Evolutionary conservation across 2,113 vertebrate species (phyloP).

Genomic region (Sylvilagus bachmani): DNA sequence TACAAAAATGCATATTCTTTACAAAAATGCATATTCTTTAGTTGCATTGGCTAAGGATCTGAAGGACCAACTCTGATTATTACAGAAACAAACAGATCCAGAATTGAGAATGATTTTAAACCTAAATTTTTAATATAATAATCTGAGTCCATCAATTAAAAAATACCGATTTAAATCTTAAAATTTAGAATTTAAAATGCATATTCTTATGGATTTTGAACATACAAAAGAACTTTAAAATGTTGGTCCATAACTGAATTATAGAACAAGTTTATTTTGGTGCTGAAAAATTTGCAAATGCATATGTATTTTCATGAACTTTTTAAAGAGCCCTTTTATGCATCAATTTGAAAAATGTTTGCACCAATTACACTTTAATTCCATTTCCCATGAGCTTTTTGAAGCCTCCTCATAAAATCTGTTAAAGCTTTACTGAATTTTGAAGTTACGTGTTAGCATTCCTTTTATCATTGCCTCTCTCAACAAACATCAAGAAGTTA

Average conservation of each 20-base stretch:
- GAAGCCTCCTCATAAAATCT: background rate
- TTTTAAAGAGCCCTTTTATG: too few relatives aligned
- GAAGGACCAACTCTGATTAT: conserved; percentile 24
- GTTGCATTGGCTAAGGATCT: conserved; percentile 15
- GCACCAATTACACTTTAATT: too few relatives aligned
- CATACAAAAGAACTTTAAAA: background rate
- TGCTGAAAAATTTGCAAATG: too few relatives aligned
- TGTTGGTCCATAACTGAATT: too few relatives aligned
- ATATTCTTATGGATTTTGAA: background rate
- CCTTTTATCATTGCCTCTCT: background rate
- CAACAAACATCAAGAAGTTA: conserved; percentile 43
- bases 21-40: background rate
- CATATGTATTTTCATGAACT: too few relatives aligned
- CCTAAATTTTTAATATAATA: background rate
- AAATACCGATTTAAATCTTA: conserved; percentile 31
- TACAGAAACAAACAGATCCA: background rate
- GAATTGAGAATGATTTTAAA: conserved; percentile 40
- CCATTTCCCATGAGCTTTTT: too few relatives aligned
- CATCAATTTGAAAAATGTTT: too few relatives aligned
- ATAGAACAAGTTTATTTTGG: too few relatives aligned
- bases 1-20: background rate
- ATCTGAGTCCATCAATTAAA: background rate
- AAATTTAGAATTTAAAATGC: background rate
- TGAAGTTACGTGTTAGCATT: conserved; percentile 26
- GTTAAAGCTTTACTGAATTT: conserved; percentile 20